Conservation (phyloP, 2,113 vertebrate species). For the Tragulus kanchil region DNA sequence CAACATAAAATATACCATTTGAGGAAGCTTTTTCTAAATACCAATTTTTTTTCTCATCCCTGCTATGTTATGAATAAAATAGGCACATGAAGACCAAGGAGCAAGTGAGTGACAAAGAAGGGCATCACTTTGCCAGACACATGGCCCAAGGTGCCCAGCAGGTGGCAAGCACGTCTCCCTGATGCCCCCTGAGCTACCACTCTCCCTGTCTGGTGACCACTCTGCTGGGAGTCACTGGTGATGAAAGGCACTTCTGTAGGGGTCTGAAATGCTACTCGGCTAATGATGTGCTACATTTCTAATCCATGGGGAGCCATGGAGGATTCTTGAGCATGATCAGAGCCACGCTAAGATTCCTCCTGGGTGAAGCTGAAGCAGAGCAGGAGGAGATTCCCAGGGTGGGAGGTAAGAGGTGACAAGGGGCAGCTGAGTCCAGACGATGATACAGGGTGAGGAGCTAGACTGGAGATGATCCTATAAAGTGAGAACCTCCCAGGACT, state of each 20-base stretch:
- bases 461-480: not conserved
- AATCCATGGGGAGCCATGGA: not conserved
- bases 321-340: not conserved
- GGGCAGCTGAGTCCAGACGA: not conserved
- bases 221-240: not conserved
- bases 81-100: not conserved
- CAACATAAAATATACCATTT: slow-evolving; percentile 3
- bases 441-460: not conserved
- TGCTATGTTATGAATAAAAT: not conserved
- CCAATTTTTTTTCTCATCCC: not conserved
- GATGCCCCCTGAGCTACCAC: not conserved
- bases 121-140: not conserved
- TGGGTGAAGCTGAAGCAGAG: not conserved
- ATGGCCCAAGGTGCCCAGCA: not conserved
- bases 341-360: not conserved
- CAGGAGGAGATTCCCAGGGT: not conserved
- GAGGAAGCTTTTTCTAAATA: not conserved
- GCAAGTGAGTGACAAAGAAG: not conserved
- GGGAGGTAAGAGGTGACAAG: not conserved
- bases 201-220: not conserved
- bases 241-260: not conserved
- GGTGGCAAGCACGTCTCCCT: not conserved
- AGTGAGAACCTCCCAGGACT: not conserved
- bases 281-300: not conserved
- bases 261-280: not conserved